These are phyloP conservation scores for Phoxinus dragarum DNA, from an alignment of 2,797 vertebrate genomes.

Conservation along the genomic window DNA sequence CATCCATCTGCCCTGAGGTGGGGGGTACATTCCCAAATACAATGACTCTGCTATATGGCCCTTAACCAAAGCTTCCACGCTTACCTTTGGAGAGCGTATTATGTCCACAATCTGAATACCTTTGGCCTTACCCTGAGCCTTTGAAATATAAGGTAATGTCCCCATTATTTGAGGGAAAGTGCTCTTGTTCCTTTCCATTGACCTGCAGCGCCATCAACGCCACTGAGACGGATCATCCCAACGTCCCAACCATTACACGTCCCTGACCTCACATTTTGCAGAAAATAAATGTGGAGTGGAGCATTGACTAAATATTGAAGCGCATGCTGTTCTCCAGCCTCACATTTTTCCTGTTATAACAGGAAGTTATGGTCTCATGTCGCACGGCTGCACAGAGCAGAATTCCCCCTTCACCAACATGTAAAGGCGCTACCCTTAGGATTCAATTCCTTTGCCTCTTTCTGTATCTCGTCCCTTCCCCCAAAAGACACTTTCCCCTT, in stretches of 20 bases:
- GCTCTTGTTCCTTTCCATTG: slow-evolving; percentile 62
- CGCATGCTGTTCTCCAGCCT: slow-evolving; percentile 7
- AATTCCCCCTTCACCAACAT: slow-evolving; percentile 42
- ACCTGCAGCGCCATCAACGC: slow-evolving; percentile 62
- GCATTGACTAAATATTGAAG: slow-evolving; percentile 50
- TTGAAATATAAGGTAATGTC: slow-evolving; percentile 66
- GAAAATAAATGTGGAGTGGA: slow-evolving; percentile 63
- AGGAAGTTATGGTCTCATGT: slow-evolving; percentile 55
- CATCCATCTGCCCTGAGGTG: slow-evolving; percentile 55
- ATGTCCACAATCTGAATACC: slow-evolving; percentile 68
- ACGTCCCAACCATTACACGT: slow-evolving; percentile 52
- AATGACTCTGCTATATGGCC: slow-evolving; percentile 71
- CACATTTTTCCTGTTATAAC: slow-evolving; percentile 41
- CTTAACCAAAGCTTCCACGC: slow-evolving; percentile 68
- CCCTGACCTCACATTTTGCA: slow-evolving; percentile 61
- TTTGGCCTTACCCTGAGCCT: slow-evolving; percentile 62
- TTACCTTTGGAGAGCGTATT: slow-evolving; percentile 64
- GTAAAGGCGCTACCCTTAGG: slow-evolving; percentile 75
- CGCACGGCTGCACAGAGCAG: slow-evolving; percentile 61
- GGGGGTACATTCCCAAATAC: slow-evolving; percentile 57
- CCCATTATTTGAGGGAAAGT: slow-evolving; percentile 69
- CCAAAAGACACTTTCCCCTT: slow-evolving; percentile 18
- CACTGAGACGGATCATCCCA: slow-evolving; percentile 47
- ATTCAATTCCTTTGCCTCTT: slow-evolving; percentile 72
- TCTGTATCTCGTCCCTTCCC: slow-evolving; percentile 7